Conservation (phyloP, 2,888 invertebrate genomes). For the Xylocampa areola region DNA sequence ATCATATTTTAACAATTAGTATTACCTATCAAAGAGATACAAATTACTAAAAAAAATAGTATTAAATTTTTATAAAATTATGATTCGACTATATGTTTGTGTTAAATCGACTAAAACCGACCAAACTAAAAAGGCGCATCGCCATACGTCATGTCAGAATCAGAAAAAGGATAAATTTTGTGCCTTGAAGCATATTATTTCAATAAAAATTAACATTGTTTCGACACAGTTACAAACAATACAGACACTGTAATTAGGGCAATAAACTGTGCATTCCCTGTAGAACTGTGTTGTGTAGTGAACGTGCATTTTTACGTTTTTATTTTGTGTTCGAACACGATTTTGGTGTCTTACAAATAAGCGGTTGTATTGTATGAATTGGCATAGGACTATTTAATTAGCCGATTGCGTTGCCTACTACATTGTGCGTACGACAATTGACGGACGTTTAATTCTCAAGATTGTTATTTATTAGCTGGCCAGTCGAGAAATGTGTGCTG, state of each 20-base stretch:
- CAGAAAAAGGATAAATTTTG: slow-evolving; percentile 68
- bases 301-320: slow-evolving; percentile 39
- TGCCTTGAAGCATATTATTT: slow-evolving; percentile 68
- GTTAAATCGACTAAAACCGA: slow-evolving; percentile 33
- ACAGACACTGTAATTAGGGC: slow-evolving; percentile 47
- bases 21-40: too few relatives aligned
- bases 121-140: slow-evolving; percentile 32
- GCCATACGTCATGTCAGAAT: slow-evolving; percentile 66
- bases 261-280: slow-evolving; percentile 48
- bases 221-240: slow-evolving; percentile 52
- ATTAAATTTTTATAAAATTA: too few relatives aligned
- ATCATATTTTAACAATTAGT: too few relatives aligned
- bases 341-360: slow-evolving; percentile 49
- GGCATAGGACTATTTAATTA: slow-evolving; percentile 63
- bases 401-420: slow-evolving; percentile 54
- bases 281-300: slow-evolving; percentile 41
- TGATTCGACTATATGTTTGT: too few relatives aligned
- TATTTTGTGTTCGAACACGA: slow-evolving; percentile 37
- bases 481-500: slow-evolving; percentile 40
- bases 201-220: slow-evolving; percentile 58
- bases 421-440: slow-evolving; percentile 59
- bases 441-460: slow-evolving; percentile 49
- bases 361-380: slow-evolving; percentile 58
- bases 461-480: slow-evolving; percentile 45
- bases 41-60: too few relatives aligned